Evolutionary conservation across 2,113 vertebrate species (phyloP).

Genomic region (Bufo gargarizans): DNA sequence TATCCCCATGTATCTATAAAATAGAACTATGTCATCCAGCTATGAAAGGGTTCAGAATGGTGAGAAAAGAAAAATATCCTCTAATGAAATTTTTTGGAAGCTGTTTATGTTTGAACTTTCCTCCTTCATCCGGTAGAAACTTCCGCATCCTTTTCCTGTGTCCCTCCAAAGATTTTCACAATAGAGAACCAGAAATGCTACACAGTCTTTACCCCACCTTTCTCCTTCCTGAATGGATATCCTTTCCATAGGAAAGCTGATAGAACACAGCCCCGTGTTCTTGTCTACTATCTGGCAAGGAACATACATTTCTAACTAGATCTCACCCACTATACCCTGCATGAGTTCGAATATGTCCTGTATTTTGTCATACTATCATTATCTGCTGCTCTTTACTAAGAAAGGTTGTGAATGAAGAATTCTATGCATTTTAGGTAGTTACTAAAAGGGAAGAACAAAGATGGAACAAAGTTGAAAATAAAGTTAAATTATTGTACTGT

Average conservation of each 20-base stretch:
- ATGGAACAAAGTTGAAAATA: not conserved
- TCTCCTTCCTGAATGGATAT: conserved; percentile 88
- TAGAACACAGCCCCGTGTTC: conserved; percentile 66
- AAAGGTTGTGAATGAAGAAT: not conserved
- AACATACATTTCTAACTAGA: not conserved
- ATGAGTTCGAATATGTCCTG: not conserved
- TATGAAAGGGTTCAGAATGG: conserved; percentile 54
- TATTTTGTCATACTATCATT: not conserved
- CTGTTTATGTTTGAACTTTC: conserved; percentile 81
- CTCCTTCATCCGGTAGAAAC: conserved; percentile 79
- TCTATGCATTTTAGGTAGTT: not conserved
- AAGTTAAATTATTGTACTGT: not conserved
- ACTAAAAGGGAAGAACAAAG: not conserved
- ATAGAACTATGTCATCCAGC: not conserved
- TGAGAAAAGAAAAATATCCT: conserved; percentile 61
- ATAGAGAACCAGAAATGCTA: conserved; percentile 71
- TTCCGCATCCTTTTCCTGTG: conserved; percentile 83
- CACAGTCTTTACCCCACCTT: conserved; percentile 80
- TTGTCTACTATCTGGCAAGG: conserved; percentile 21
- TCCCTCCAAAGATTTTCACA: conserved; percentile 79
- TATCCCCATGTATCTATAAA: not conserved
- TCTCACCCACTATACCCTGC: not conserved
- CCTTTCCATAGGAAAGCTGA: conserved; percentile 79
- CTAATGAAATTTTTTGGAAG: conserved; percentile 77
- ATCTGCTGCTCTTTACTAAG: not conserved